Conservation (phyloP, 2,113 vertebrate genomes). For the Myrmecophaga tridactyla region DNA sequence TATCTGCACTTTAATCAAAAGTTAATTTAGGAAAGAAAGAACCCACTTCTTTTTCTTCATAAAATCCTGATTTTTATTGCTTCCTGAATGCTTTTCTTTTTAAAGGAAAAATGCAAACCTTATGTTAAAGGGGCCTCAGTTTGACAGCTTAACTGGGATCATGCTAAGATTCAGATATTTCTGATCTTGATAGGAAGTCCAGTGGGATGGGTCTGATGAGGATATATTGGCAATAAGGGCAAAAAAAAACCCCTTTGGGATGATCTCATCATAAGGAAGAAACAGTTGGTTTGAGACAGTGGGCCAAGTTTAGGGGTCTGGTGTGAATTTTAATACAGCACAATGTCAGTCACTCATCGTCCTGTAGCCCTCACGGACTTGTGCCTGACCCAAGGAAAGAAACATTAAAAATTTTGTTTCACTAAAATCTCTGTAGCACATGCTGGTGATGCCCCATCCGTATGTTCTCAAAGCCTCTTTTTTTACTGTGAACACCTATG, state of each 20-base stretch:
- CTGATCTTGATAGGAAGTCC: neutral
- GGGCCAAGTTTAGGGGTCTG: neutral
- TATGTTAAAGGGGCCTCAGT: slow-evolving; percentile 43
- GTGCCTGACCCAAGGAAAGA: neutral
- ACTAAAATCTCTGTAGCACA: neutral
- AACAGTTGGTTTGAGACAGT: neutral
- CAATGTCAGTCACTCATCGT: neutral
- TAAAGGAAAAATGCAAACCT: slow-evolving; percentile 50
- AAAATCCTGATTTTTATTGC: slow-evolving; percentile 66
- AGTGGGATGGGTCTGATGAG: neutral
- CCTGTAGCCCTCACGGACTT: neutral
- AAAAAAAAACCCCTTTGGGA: neutral
- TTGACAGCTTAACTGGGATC: slow-evolving; percentile 39
- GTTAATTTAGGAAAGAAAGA: slow-evolving; percentile 61
- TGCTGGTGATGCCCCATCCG: neutral
- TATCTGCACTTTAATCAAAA: slow-evolving; percentile 65
- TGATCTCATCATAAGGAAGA: neutral
- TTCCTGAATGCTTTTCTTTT: slow-evolving; percentile 61
- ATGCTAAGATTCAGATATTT: slow-evolving; percentile 18
- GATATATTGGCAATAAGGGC: neutral
- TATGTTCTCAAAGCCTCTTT: neutral
- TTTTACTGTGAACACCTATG: neutral
- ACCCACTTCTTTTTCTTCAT: slow-evolving; percentile 59
- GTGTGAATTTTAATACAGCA: slow-evolving; percentile 21
- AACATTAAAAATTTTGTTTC: neutral